These are phyloP conservation scores for Oriolus oriolus DNA, from an alignment of 2,113 vertebrate genomes.

Conservation along the genomic window DNA sequence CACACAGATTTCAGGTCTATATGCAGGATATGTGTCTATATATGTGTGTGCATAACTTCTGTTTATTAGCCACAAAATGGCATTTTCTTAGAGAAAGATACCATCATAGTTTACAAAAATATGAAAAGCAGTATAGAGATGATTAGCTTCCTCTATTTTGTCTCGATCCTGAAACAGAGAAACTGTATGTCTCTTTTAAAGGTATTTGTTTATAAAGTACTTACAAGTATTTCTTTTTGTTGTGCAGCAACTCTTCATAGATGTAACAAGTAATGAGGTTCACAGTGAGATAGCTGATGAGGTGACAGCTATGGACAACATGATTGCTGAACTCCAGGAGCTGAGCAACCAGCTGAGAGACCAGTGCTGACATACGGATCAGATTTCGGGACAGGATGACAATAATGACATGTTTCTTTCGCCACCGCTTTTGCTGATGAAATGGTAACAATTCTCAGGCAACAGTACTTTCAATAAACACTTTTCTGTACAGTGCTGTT, in stretches of 20 bases:
- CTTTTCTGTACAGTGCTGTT: conserved; percentile 4
- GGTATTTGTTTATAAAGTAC: background rate
- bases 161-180: background rate
- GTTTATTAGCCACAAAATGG: background rate
- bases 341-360: conserved; percentile 77
- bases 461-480: conserved; percentile 54
- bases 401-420: background rate
- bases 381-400: background rate
- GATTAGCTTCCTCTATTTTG: background rate
- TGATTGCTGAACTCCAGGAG: conserved; percentile 82
- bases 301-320: conserved; percentile 73
- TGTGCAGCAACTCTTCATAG: conserved; percentile 84
- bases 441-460: background rate
- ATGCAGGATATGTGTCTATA: background rate
- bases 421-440: background rate
- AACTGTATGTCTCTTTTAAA: background rate
- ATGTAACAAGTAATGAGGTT: conserved; percentile 77
- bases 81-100: background rate
- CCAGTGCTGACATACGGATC: conserved; percentile 57
- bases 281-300: conserved; percentile 76
- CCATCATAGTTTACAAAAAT: background rate
- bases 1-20: background rate
- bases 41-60: background rate
- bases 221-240: conserved; percentile 28
- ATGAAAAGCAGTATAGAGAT: background rate